Conservation (phyloP, 2,113 vertebrate genomes). For the Spheniscus mendiculus region DNA sequence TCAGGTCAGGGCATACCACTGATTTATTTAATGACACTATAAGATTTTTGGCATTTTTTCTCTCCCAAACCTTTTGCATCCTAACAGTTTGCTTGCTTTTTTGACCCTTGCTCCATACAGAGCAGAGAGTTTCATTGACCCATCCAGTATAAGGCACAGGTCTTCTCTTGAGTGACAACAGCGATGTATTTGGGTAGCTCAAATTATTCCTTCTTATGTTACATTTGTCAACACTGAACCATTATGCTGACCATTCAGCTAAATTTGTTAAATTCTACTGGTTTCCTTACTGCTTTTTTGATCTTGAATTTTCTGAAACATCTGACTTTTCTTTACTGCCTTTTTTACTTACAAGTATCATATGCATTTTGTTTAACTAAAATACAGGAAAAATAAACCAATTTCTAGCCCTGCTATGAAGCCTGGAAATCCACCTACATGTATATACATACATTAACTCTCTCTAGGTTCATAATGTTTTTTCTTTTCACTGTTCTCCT, state of each 20-base stretch:
- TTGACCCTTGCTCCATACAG: not conserved
- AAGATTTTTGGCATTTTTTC: constrained; percentile 31
- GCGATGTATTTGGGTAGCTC: not conserved
- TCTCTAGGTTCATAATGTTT: not conserved
- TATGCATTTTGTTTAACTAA: not conserved
- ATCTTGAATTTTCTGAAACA: not conserved
- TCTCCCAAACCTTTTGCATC: not conserved
- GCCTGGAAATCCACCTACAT: not conserved
- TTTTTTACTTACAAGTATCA: not conserved
- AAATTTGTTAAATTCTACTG: not conserved
- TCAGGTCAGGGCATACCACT: not conserved
- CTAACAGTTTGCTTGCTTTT: not conserved
- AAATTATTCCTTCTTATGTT: constrained; percentile 4
- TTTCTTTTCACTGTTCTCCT: not conserved
- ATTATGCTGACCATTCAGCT: not conserved
- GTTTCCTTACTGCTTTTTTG: not conserved
- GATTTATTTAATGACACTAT: constrained; percentile 34
- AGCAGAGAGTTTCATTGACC: not conserved
- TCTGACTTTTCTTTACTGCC: not conserved
- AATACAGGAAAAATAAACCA: not conserved
- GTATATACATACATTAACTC: not conserved
- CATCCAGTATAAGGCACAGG: not conserved
- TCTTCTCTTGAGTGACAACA: not conserved
- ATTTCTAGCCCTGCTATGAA: not conserved
- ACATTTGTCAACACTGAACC: not conserved